phyloP scores from a whole-genome alignment of 2,888 invertebrate genomes.

The Tachystola acroxantha region DNA sequence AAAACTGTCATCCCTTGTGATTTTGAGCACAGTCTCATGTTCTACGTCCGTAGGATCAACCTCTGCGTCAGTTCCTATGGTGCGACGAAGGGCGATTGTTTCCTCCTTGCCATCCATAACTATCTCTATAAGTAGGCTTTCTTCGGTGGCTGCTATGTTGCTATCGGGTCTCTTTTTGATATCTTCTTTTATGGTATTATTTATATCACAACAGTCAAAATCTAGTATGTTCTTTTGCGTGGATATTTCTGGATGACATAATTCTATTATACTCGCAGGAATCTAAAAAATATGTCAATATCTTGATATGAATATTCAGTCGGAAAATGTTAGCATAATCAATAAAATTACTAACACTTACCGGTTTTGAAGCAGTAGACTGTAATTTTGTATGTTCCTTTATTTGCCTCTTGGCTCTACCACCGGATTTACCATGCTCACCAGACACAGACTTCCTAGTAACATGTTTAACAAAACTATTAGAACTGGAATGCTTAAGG shows the following conservation, averaged over 20 bases:
- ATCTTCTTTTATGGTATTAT: constrained; percentile 8
- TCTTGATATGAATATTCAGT: constrained; percentile 1
- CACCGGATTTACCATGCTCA: constrained; percentile 20
- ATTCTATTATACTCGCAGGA: constrained; percentile 43
- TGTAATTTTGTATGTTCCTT: constrained; percentile 23
- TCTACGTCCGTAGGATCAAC: constrained; percentile 20
- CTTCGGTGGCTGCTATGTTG: constrained; percentile 37
- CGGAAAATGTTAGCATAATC: no score
- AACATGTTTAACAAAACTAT: constrained; percentile 22
- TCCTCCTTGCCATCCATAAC: constrained; percentile 44
- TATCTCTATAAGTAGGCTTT: constrained; percentile 45
- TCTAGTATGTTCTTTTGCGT: constrained; percentile 13
- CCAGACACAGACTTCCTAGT: constrained; percentile 23
- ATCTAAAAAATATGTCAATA: constrained; percentile 37
- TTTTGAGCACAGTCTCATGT: constrained; percentile 28
- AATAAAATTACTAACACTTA: constrained; percentile 21
- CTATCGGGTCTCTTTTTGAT: constrained; percentile 1
- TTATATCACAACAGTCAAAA: constrained; percentile 7
- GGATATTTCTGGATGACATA: constrained; percentile 35
- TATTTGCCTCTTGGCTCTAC: constrained; percentile 20
- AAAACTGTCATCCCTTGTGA: constrained; percentile 33
- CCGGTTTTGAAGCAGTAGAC: constrained; percentile 39
- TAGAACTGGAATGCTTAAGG: constrained; percentile 26
- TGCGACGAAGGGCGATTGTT: constrained; percentile 42
- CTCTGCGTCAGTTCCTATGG: constrained; percentile 44